Evolutionary conservation across 1,140 invertebrate species (phyloP), one percentile per base, ranked within the genome.

Genomic region (Acromyrmex echinatior): DNA sequence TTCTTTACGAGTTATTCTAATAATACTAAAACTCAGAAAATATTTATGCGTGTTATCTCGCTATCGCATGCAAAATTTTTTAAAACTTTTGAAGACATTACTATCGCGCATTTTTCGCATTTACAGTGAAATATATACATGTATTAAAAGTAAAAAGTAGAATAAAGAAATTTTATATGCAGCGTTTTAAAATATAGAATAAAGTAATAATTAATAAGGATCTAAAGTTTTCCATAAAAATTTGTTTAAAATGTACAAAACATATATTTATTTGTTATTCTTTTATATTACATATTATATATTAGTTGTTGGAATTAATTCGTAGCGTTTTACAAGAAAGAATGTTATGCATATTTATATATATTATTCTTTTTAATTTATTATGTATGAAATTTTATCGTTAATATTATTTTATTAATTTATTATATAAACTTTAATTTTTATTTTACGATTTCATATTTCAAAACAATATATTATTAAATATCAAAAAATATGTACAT

Each of bases 1-100:
- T 53, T 63, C 56, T 58, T 58, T 58, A 2, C 12, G 14, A 71
- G 31, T 81, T 71, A 73, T n/a, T 60, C 10, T 73, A 73, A 74
- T 84, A 18, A 84, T 10, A n/a, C 18, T 0, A 14, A 51, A 63
- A 84, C 5, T 21, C 10, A 65, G 31, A 39, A 45, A 3, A 31
- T 25, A 31, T 45, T 56, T 3, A 18, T 35, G 9, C 21, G 2
- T 7, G 4, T 65, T 79, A 49, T n/a, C 7, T 16, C 0, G 39
- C 18, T 14, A 31, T 10, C 0, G 5, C 35, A 39, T 39, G 45
- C 60, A n/a, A 80, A 18, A 56, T 70, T 56, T 68, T 56, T 16
- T 3, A 56, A 25, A 80, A 31, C 39, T 56, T 68, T 56, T 28
- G 31, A 60, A 25, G 16, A 6, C 21, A 7, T 56, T 45, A 39